A percentile compares a stretch with the other conserved stretches of the same genome.
These are phyloP conservation scores for Mimumesa dahlbomi DNA, from an alignment of 2,888 invertebrate genomes.

Conservation along the genomic window DNA sequence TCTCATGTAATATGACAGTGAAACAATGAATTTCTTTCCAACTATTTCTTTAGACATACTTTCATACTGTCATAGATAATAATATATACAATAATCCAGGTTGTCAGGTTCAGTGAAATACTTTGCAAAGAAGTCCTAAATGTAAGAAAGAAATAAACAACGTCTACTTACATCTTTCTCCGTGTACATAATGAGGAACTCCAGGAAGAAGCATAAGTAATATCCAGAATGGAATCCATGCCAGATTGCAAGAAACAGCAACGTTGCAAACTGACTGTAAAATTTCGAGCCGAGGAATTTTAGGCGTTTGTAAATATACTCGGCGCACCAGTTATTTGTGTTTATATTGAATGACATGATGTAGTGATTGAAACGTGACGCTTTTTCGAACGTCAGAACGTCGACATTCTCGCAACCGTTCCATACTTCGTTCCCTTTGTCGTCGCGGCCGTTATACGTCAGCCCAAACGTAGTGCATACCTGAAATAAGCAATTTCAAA, in stretches of 20 bases:
- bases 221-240: slow-evolving; percentile 98
- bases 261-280: slow-evolving; percentile 90
- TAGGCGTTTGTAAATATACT: slow-evolving; percentile 96
- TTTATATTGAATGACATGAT: slow-evolving; percentile 97
- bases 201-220: slow-evolving; percentile 94
- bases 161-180: slow-evolving; percentile 91
- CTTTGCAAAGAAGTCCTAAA: too few relatives aligned
- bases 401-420: slow-evolving; percentile 95
- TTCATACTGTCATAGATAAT: too few relatives aligned
- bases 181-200: slow-evolving; percentile 92
- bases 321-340: slow-evolving; percentile 96
- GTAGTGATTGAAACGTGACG: slow-evolving; percentile 92
- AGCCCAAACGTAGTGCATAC: slow-evolving; percentile 85
- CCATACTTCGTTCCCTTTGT: slow-evolving; percentile 87
- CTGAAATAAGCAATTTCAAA: slow-evolving; percentile 50
- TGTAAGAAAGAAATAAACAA: too few relatives aligned
- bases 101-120: too few relatives aligned
- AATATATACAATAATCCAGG: too few relatives aligned
- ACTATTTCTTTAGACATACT: too few relatives aligned
- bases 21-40: too few relatives aligned
- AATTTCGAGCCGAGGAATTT: slow-evolving; percentile 88
- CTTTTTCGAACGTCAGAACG: slow-evolving; percentile 89
- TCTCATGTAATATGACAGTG: too few relatives aligned
- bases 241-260: slow-evolving; percentile 96
- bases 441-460: slow-evolving; percentile 89